Evolutionary conservation across 2,888 invertebrate species (phyloP).

Genomic region (Mellilla xanthometata): DNA sequence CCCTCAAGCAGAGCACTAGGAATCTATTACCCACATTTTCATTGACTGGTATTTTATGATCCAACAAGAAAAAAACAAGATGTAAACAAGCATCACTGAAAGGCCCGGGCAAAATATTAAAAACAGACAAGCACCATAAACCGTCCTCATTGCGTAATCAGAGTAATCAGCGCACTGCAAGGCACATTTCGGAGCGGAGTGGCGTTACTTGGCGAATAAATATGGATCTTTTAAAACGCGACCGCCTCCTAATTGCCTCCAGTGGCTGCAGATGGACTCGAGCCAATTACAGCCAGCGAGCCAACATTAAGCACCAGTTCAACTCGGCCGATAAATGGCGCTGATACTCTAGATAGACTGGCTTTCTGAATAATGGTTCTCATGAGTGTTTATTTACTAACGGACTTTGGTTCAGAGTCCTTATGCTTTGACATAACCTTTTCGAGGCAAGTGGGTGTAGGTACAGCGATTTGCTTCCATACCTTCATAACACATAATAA

Average conservation of each 20-base stretch:
- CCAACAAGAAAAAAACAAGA: too few relatives aligned
- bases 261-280: conserved; percentile 77
- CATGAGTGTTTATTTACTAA: too few relatives aligned
- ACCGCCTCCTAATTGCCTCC: conserved; percentile 72
- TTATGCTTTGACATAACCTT: too few relatives aligned
- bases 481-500: too few relatives aligned
- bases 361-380: conserved; percentile 46
- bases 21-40: too few relatives aligned
- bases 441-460: too few relatives aligned
- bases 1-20: too few relatives aligned
- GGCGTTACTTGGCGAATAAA: conserved; percentile 53
- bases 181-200: conserved; percentile 41
- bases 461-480: too few relatives aligned
- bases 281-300: conserved; percentile 63
- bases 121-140: conserved; percentile 17
- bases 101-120: not conserved
- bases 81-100: too few relatives aligned
- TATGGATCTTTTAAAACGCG: conserved; percentile 75
- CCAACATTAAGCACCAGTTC: conserved; percentile 58
- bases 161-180: conserved; percentile 46
- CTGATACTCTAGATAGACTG: conserved; percentile 50
- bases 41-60: too few relatives aligned
- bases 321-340: conserved; percentile 62
- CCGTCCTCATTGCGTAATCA: conserved; percentile 41
- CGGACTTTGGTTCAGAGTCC: too few relatives aligned